These are phyloP conservation scores for Actinia tenebrosa DNA, from an alignment of 64 coral and sea anemone genomes.

Conservation along the genomic window DNA sequence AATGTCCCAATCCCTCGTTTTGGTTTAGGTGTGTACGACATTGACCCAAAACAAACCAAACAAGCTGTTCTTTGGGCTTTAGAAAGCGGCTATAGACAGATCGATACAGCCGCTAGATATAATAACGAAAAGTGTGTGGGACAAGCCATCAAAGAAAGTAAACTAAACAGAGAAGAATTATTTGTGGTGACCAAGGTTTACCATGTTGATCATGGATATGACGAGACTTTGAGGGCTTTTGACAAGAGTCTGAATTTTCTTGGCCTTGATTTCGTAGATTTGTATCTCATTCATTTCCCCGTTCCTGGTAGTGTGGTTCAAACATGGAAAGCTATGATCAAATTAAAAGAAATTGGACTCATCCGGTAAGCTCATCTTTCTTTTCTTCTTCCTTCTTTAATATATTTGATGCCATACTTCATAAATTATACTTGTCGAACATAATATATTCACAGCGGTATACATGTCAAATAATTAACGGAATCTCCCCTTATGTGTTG, in stretches of 20 bases:
- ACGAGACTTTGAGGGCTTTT: slow-evolving; percentile 70
- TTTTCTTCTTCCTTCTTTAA: too few relatives aligned
- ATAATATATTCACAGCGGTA: too few relatives aligned
- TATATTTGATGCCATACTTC: background rate
- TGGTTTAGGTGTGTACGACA: slow-evolving; percentile 79
- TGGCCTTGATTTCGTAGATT: slow-evolving; percentile 84
- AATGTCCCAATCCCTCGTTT: slow-evolving; percentile 70
- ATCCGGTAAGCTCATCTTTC: slow-evolving; percentile 43
- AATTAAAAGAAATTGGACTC: slow-evolving; percentile 69
- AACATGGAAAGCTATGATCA: slow-evolving; percentile 92
- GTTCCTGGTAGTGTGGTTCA: slow-evolving; percentile 60
- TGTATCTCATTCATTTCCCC: slow-evolving; percentile 93
- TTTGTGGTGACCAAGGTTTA: slow-evolving; percentile 92
- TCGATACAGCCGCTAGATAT: slow-evolving; percentile 92
- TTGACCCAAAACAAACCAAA: slow-evolving; percentile 56
- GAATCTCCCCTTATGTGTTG: too few relatives aligned
- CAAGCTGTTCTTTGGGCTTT: slow-evolving; percentile 83
- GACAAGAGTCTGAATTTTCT: slow-evolving; percentile 63
- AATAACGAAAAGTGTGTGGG: slow-evolving; percentile 89
- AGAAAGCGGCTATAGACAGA: slow-evolving; percentile 77
- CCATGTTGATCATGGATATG: slow-evolving; percentile 81
- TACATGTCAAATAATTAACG: too few relatives aligned
- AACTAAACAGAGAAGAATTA: slow-evolving; percentile 63
- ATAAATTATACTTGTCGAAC: too few relatives aligned
- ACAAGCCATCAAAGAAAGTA: slow-evolving; percentile 63